Evolutionary conservation across 2,113 vertebrate genomes (phyloP), one percentile per base, ranked within the genome.

Genomic region (Stigmatopora argus): DNA sequence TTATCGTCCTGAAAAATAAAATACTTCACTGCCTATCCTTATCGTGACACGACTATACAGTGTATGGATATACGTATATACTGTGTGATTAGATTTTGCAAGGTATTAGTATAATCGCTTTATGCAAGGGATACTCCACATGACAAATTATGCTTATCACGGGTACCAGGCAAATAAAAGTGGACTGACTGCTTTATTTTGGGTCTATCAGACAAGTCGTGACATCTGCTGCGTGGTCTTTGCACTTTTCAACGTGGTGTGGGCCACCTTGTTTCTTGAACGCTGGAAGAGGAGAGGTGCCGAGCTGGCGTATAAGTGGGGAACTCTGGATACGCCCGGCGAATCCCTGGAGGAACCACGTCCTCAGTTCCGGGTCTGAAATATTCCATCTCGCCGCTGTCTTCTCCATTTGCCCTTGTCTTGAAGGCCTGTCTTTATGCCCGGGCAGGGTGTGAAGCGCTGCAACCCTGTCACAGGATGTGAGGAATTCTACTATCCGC

Each of bases 151-250:
- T 17, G 2, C 31, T 18, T n/a, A 38, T 38, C 6, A 34, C 31
- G 2, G 5, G 15, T 15, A 55, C 23, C 9, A 11, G 9, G 31
- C 18, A 1, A 59, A 15, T 34, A 60, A 44, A 21, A 12, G 0
- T 38, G 9, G 46, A 21, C 15, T 6, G 10, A 21, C 15, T 6
- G 51, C 69, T 64, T 69, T 38, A 58, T 26, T 57, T 48, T 65
- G 26, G 26, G 46, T 9, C 5, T 65, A 62, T 2, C 86, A 98
- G 97, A 98, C 95, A 21, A 98, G 96, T 87, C 93, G 94, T 48
- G 97, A 99, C 80, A 93, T 98, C 76, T 98, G 93, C 87, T 97
- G 95, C 3, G 95, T 99, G 85, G 91, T 98, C 78, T 98, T 99
- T 0, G 95, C 97, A 1, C 85, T 99, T 61, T 98, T 98, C 91